These are phyloP conservation scores for Seriola aureovittata DNA, from an alignment of 2,113 vertebrate species.

Conservation along the genomic window DNA sequence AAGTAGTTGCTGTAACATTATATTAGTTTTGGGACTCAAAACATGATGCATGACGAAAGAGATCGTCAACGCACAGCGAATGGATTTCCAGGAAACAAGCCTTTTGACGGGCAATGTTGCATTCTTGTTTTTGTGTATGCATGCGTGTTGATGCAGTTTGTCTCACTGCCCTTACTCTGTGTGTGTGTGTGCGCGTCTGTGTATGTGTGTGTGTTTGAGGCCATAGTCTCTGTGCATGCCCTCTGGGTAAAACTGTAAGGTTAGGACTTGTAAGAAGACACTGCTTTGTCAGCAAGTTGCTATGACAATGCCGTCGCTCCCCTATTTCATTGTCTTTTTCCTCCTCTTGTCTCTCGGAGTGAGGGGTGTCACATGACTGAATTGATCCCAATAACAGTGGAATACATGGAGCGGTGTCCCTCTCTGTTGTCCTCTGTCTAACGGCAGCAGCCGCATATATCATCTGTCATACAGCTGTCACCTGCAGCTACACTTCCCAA, in stretches of 20 bases:
- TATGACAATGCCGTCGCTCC: conserved; percentile 77
- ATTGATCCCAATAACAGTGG: conserved; percentile 66
- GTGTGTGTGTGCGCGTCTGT: neutral
- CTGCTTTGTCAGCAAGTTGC: conserved; percentile 82
- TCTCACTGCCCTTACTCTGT: conserved; percentile 19
- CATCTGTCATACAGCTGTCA: conserved; percentile 56
- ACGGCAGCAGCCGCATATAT: conserved; percentile 40
- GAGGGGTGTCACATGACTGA: conserved; percentile 71
- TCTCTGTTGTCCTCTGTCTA: conserved; percentile 45
- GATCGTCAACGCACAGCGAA: neutral
- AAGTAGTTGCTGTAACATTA: neutral
- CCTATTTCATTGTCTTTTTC: conserved; percentile 74
- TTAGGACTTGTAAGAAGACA: conserved; percentile 83
- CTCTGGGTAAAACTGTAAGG: conserved; percentile 75
- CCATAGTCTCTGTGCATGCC: conserved; percentile 51
- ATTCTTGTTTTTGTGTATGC: neutral
- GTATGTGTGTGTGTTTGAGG: conserved; percentile 22
- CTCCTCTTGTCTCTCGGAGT: conserved; percentile 53
- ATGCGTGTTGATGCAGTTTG: conserved; percentile 46
- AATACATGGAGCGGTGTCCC: conserved; percentile 36
- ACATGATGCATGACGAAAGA: conserved; percentile 3
- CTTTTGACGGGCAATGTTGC: neutral
- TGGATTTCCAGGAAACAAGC: conserved; percentile 1
- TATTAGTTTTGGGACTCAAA: neutral
- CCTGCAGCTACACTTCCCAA: conserved; percentile 44